These are phyloP conservation scores for Aphaenogaster rudis DNA, from an alignment of 1,140 invertebrate genomes.

Conservation along the genomic window DNA sequence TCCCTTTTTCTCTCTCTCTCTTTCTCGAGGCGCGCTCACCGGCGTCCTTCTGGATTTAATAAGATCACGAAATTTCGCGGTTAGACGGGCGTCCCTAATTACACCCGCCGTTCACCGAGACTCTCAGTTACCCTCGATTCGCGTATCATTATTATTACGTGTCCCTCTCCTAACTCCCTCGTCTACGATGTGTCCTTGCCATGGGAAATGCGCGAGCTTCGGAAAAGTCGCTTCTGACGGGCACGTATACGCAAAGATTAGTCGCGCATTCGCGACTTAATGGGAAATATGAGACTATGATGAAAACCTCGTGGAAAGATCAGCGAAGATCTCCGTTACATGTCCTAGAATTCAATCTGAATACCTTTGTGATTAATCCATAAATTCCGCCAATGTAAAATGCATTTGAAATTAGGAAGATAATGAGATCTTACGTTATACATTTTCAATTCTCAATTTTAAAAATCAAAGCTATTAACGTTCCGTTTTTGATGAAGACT, in stretches of 20 bases:
- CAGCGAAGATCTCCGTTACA: conserved; percentile 21
- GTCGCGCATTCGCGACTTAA: conserved; percentile 58
- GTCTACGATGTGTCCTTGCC: conserved; percentile 76
- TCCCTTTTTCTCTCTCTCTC: conserved; percentile 74
- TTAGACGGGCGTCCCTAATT: conserved; percentile 83
- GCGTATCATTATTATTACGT: conserved; percentile 76
- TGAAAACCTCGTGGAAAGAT: conserved; percentile 55
- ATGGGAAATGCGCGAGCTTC: conserved; percentile 69
- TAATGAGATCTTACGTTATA: conserved; percentile 6
- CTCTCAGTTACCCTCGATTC: conserved; percentile 81
- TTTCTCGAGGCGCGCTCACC: conserved; percentile 42
- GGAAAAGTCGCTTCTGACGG: conserved; percentile 30
- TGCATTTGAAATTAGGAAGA: conserved; percentile 6
- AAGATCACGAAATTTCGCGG: conserved; percentile 86
- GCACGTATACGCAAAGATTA: conserved; percentile 60
- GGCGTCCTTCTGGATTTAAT: conserved; percentile 82
- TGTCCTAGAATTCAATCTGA: conserved; percentile 36
- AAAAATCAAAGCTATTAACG: background rate
- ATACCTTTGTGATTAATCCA: conserved; percentile 28
- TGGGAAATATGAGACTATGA: conserved; percentile 38
- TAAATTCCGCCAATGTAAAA: conserved; percentile 13
- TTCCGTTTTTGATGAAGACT: background rate
- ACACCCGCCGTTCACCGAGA: conserved; percentile 77
- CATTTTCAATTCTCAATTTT: background rate
- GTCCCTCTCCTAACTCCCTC: conserved; percentile 51